Conservation (phyloP, 2,113 vertebrate genomes). For the Felis chaus region DNA sequence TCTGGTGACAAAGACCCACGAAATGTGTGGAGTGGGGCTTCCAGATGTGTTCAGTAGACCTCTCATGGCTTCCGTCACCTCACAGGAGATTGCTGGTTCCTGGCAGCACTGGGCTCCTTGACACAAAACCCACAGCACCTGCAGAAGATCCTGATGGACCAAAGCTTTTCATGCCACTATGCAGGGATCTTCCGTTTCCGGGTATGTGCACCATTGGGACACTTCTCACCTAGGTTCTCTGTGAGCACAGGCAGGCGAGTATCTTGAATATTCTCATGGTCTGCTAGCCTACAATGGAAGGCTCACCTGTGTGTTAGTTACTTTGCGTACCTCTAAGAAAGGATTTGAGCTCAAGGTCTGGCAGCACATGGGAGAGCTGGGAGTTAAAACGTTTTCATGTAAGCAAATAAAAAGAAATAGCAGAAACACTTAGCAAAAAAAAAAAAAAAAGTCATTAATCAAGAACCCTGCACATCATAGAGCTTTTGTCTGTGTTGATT, state of each 20-base stretch:
- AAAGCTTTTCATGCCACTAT: constrained; percentile 82
- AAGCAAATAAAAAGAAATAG: not conserved
- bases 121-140: constrained; percentile 79
- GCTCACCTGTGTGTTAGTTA: not conserved
- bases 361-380: not conserved
- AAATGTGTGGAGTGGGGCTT: not conserved
- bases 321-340: not conserved
- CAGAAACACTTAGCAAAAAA: not conserved
- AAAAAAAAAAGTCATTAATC: not conserved
- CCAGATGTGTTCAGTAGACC: not conserved
- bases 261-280: not conserved
- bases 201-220: constrained; percentile 68
- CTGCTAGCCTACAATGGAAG: not conserved
- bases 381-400: not conserved
- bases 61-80: not conserved
- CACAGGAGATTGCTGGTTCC: constrained; percentile 88
- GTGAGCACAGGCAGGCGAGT: not conserved
- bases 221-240: not conserved
- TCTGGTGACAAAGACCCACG: not conserved
- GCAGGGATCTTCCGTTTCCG: constrained; percentile 87
- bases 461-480: not conserved
- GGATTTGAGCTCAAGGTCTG: not conserved
- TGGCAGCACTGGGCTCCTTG: constrained; percentile 85
- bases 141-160: constrained; percentile 81
- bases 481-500: not conserved